A percentile compares a stretch with the other conserved stretches of the same genome.
Evolutionary conservation across 2,888 invertebrate genomes (phyloP).

Genomic region (Eilema caniola): DNA sequence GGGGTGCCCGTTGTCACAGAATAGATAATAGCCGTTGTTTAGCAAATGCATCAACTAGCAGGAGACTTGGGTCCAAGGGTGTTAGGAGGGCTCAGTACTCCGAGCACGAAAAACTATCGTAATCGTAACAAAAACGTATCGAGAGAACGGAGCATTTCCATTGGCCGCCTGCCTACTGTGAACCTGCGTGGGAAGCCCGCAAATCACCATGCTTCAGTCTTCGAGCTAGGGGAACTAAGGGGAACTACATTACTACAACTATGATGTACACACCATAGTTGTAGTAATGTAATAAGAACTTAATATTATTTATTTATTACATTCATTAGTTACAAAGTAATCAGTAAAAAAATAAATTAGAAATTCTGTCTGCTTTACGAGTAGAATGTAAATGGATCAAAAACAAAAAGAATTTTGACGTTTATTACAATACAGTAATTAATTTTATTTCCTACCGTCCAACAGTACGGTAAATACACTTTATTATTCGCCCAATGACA

Average conservation of each 20-base stretch:
- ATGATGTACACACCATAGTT: not conserved
- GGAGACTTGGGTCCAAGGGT: no score
- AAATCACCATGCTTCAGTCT: no score
- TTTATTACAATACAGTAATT: slow-evolving; percentile 10
- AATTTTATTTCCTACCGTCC: slow-evolving; percentile 11
- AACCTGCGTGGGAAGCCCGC: no score
- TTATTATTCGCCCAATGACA: slow-evolving; percentile 2
- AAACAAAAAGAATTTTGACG: not conserved
- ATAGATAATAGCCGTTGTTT: no score
- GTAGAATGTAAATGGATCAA: not conserved
- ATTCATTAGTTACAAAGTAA: not conserved
- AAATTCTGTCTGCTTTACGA: not conserved
- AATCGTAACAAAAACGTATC: no score
- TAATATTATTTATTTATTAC: not conserved
- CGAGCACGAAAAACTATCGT: no score
- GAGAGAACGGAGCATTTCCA: no score
- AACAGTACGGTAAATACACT: slow-evolving; percentile 14
- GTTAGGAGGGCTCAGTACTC: not conserved
- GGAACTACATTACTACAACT: no score
- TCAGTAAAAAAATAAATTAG: not conserved
- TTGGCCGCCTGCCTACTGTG: no score
- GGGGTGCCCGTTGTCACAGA: no score
- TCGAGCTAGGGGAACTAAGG: no score
- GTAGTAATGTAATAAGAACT: not conserved
- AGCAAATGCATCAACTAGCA: no score